A percentile compares a stretch with the other conserved stretches of the same genome.
phyloP scores from a whole-genome alignment of 2,113 vertebrate species.

The Tetrao urogallus region DNA sequence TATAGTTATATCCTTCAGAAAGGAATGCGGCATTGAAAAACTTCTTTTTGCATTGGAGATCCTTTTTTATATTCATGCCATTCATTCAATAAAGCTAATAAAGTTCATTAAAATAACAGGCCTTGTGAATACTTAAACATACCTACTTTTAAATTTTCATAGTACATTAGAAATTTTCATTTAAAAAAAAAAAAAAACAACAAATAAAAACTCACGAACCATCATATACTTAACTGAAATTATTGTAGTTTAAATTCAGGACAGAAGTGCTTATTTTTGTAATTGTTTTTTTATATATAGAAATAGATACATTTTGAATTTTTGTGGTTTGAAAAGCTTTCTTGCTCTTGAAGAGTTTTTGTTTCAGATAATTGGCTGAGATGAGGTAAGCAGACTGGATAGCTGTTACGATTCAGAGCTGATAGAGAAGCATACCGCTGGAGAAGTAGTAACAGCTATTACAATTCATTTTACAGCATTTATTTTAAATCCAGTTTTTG shows the following conservation, averaged over 20 bases:
- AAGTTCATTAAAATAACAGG: not conserved
- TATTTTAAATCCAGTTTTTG: not conserved
- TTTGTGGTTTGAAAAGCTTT: not conserved
- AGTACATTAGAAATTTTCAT: not conserved
- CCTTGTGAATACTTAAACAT: not conserved
- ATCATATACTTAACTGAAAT: not conserved
- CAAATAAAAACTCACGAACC: not conserved
- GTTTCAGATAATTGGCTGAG: not conserved
- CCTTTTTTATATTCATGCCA: not conserved
- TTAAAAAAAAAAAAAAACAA: not conserved
- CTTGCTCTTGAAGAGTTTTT: not conserved
- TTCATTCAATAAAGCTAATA: not conserved
- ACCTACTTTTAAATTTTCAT: not conserved
- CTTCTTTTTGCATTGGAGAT: not conserved
- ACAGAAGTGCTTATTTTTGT: not conserved
- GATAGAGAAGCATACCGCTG: not conserved
- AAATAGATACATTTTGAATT: not conserved
- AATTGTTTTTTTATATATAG: not conserved
- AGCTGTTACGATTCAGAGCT: not conserved
- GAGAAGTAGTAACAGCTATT: not conserved
- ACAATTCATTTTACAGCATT: accelerated
- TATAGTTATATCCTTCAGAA: not conserved
- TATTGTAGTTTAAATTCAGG: not conserved
- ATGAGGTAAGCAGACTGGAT: not conserved
- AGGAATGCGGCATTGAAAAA: not conserved